Percentiles rank a stretch among this genome's conserved stretches.
Conservation (phyloP, 2,888 invertebrate species). For the Sympetrum striolatum region DNA sequence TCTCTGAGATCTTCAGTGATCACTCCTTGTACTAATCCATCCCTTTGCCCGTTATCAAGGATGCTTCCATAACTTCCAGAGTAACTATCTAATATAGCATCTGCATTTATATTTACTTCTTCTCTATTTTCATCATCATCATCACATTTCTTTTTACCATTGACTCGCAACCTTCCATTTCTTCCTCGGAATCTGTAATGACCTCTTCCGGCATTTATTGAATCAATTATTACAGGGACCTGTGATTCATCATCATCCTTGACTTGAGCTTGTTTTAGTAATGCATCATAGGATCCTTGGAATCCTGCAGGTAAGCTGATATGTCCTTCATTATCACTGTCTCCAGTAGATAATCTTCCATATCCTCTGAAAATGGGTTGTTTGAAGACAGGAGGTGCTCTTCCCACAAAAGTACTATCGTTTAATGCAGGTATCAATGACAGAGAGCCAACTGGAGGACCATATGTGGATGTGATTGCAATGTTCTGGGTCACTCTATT, state of each 20-base stretch:
- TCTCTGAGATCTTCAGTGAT: background rate
- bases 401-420: background rate
- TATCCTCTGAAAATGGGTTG: background rate
- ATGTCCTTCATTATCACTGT: background rate
- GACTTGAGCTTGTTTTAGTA: background rate
- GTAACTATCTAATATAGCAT: background rate
- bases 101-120: background rate
- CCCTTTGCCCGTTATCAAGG: conserved; percentile 2
- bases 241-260: conserved; percentile 8
- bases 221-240: background rate
- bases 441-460: background rate
- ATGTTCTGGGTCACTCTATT: background rate
- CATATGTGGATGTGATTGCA: background rate
- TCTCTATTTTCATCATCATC: background rate
- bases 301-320: background rate
- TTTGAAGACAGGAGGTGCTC: background rate
- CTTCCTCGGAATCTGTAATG: conserved; percentile 5
- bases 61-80: conserved; percentile 24
- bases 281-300: background rate
- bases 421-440: background rate
- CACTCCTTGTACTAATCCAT: background rate
- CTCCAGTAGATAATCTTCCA: background rate
- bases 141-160: conserved; percentile 28
- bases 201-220: background rate
- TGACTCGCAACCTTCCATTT: background rate